Base-by-base conservation (phyloP, 2,113 vertebrate species). In the Orthonyx spaldingii region DNA sequence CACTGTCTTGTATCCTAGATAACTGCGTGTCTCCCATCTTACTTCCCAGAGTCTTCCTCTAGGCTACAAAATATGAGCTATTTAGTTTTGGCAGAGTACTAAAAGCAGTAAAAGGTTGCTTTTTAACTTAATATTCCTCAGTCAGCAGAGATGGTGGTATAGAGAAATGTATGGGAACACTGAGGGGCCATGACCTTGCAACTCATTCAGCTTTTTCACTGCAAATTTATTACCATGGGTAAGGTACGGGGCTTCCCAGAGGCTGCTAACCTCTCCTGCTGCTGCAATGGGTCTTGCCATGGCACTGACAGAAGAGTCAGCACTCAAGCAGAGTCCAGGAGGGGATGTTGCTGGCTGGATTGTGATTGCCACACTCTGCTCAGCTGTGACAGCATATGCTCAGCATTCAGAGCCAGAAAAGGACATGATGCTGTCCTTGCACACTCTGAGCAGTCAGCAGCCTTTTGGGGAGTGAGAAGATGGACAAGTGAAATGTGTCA, bases 331-430 rank as follows among this genome's bases (percentile, higher is more conserved):
- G 80, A 0, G 2, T 37, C 39, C 0, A 0, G 35, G 68, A 66
- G n/a, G 30, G 61, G 60, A 66, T 16, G 44, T 22, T 2, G 5
- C 69, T 88, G 86, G 28, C 64, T 63, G 86, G 74, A 30, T 47
- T 4, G 9, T 15, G 32, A 5, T 23, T 7, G 6, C 41, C 5
- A 13, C 37, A 26, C 63, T 17, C 55, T 21, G 72, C 77, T 87
- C 91, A 84, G 86, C 91, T 92, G 93, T 33, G 84, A 50, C 69
- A 87, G 72, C 87, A 64, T 89, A 82, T 82, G 93, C 83, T 93
- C 16, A 1, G 28, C 46, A 11, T 23, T 60, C 80, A 33, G 64
- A 82, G 94, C 80, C 94, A 87, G 84, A 24, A 55, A 91, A 72
- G 86, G 86, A 78, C 56, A 13, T 3, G 11, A n/a, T 59, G 76